Base-by-base conservation (phyloP, 92 coral and sea anemone species). In the Meandrina meandrites region DNA sequence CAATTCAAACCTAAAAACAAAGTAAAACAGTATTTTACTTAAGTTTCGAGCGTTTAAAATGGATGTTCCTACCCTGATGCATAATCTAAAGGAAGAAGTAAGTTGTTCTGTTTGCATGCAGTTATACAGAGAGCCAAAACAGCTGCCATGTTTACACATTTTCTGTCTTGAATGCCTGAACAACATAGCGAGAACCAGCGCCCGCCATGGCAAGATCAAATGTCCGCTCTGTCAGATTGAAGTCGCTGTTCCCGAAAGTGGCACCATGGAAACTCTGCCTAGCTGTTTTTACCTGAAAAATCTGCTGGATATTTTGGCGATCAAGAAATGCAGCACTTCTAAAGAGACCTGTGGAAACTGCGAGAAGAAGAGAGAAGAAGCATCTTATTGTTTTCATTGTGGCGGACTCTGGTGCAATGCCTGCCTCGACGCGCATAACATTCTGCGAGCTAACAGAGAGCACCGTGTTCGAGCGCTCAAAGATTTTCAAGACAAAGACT, bases 61-160 rank as follows among this genome's bases (percentile, higher is more conserved):
- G 84, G 84, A 81, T 81, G 60, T 81, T 15, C 84, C 76, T 37
- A 81, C 84, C 28, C 71, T 69, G 47, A 37, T 88, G 64, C 35
- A 83, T 78, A 88, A 68, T n/a, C 22, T 89, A 13, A 72, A 31
- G 62, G 79, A 89, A 16, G 88, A 89, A 78, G 75, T 89, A 42
- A 78, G 83, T 34, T 89, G 88, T 30, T 31, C 81, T 16, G 87
- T 89, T 17, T 89, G 91, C 15, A 64, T 89, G 36, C 84, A 83
- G 37, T 73, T 77, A 77, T 84, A 77, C 34, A 66, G 31, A 50
- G 60, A 89, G 5, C 91, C 91, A 9, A 83, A 89, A 5, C 84
- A 84, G 53, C 60, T 89, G 47, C 91, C 91, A 17, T 89, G 91
- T 28, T 89, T 89, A 28, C 91, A 89, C 57, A 56, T 85, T 69